phyloP scores from a whole-genome alignment of 2,113 vertebrate species.

The Arvicanthis niloticus region DNA sequence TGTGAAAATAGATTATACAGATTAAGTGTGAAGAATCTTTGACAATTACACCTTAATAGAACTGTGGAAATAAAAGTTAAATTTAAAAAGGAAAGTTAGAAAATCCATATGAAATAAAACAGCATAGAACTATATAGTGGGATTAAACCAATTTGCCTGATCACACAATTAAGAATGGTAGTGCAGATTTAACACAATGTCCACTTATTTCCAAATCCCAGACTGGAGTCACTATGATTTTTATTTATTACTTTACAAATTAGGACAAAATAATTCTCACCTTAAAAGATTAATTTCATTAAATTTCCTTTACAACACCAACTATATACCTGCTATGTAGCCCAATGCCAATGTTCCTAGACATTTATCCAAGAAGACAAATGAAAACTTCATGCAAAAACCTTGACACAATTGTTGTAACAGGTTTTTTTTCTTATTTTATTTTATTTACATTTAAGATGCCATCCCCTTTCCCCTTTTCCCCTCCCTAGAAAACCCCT shows the following conservation, averaged over 20 bases:
- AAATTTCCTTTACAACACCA: not conserved
- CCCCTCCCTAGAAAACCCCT: too few species aligned
- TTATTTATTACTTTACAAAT: slow-evolving; percentile 16
- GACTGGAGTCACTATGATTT: not conserved
- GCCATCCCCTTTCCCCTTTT: too few species aligned
- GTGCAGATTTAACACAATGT: not conserved
- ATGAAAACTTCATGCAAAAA: not conserved
- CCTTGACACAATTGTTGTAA: not conserved
- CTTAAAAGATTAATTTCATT: not conserved
- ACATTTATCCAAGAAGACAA: slow-evolving; percentile 33
- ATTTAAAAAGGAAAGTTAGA: not conserved
- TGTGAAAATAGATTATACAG: not conserved
- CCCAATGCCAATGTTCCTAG: not conserved
- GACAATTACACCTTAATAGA: not conserved
- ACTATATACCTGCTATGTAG: not conserved
- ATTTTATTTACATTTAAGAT: too few species aligned
- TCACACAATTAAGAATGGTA: not conserved
- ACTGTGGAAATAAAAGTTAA: not conserved
- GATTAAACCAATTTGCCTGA: not conserved
- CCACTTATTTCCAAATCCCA: not conserved
- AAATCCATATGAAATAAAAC: not conserved
- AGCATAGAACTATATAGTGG: not conserved
- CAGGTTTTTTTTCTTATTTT: slow-evolving; percentile 25
- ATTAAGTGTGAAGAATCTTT: not conserved
- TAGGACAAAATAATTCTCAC: slow-evolving; percentile 10